A percentile compares a stretch with the other conserved stretches of the same genome.
These are phyloP conservation scores for Zoanthus sociatus DNA, from an alignment of 92 coral and sea anemone species.

Conservation along the genomic window DNA sequence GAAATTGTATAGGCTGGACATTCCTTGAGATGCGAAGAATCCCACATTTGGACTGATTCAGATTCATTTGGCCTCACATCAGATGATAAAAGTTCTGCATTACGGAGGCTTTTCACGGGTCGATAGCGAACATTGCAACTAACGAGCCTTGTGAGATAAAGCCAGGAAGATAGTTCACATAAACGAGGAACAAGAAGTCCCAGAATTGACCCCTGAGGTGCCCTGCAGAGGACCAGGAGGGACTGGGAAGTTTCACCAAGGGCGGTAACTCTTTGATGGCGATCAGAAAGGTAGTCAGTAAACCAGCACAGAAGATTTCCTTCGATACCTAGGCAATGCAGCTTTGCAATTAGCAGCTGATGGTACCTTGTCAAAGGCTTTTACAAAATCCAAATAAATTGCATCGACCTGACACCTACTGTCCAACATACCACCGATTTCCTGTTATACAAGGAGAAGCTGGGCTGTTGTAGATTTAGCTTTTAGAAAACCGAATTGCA, in stretches of 20 bases:
- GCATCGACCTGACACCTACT: background rate
- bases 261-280: too few species aligned
- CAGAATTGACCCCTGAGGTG: background rate
- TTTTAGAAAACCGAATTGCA: background rate
- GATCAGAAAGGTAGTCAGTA: too few species aligned
- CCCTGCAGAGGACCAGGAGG: background rate
- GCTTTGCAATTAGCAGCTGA: too few species aligned
- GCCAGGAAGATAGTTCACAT: background rate
- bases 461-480: background rate
- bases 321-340: too few species aligned
- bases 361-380: background rate
- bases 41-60: too few species aligned
- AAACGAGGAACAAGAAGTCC: background rate
- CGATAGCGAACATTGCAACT: background rate
- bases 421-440: background rate
- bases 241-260: too few species aligned
- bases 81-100: too few species aligned
- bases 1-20: too few species aligned
- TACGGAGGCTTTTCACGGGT: too few species aligned
- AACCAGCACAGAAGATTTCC: too few species aligned
- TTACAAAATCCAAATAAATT: background rate
- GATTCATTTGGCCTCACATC: too few species aligned
- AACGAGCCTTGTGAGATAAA: background rate
- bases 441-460: constrained; percentile 1
- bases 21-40: too few species aligned